A percentile compares a stretch with the other conserved stretches of the same genome.
phyloP scores from a whole-genome alignment of 1,140 invertebrate species.

The Leguminivora glycinivorella region DNA sequence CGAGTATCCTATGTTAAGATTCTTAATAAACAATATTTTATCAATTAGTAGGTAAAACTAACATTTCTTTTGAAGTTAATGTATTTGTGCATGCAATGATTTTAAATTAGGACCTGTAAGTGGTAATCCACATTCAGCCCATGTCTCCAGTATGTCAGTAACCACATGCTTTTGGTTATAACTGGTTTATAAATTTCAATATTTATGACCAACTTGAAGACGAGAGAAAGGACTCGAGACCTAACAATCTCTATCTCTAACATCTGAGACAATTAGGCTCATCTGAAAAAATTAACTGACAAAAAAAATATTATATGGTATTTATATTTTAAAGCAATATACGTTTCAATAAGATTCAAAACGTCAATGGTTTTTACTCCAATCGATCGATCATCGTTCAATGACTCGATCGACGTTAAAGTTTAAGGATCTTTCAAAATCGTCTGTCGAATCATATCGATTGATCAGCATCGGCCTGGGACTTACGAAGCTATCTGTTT shows the following conservation, averaged over 20 bases:
- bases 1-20: not conserved
- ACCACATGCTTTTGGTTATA: conserved; percentile 2
- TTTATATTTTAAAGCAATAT: no score
- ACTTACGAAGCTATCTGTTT: no score
- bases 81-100: conserved; percentile 4
- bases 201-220: not conserved
- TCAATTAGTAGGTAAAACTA: not conserved
- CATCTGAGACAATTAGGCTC: not conserved
- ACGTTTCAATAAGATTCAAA: not conserved
- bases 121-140: conserved; percentile 17
- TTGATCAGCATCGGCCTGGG: no score
- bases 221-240: not conserved
- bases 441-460: no score
- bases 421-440: no score
- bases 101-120: conserved; percentile 19
- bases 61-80: not conserved
- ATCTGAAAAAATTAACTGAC: no score
- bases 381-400: no score
- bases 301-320: no score
- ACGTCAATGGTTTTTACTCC: no score
- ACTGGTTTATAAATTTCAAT: not conserved
- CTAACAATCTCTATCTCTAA: not conserved
- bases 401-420: no score
- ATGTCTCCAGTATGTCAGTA: not conserved
- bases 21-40: not conserved